Evolutionary conservation across 1,140 invertebrate genomes (phyloP), one percentile per base, ranked within the genome.

Genomic region (Panulirus ornatus): DNA sequence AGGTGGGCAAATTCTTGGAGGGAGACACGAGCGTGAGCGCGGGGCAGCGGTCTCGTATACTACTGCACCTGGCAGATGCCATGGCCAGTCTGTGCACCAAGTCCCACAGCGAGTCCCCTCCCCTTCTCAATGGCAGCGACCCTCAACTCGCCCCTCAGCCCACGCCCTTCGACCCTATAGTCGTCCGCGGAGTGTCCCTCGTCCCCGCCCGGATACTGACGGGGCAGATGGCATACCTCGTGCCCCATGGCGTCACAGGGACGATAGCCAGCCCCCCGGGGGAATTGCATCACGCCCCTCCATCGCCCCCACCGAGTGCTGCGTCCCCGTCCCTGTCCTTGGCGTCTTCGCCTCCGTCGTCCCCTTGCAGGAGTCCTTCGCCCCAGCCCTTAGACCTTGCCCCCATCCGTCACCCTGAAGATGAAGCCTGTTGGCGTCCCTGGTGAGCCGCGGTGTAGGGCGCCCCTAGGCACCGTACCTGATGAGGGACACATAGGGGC

Each of bases 111-210:
- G 40, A 73, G 5, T 27, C 30, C 5, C 58, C 79, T 8, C n/a
- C 58, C 5, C 54, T 44, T 19, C n/a, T 92, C 95, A 94, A 54
- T 94, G 95, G 19, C 96, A 97, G 63, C 6, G 79, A 82, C 1
- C 51, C 47, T 36, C 71, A 44, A 22, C 58, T 22, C 44, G 38
- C 40, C 58, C 63, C 54, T 51, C 86, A 88, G 6, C 40, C 54
- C 70, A 6, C 19, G 19, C 0, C 36, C 5, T n/a, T 51, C 47
- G 88, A 89, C 14, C 70, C 79, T 91, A 94, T 97, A 42, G 96
- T 97, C 19, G 97, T 95, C 70, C 97, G 95, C 38, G 95, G 95
- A 71, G 94, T 96, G 92, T 96, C 95, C 27, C 96, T 95, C 44
- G 94, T 96, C 0, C 88, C 88, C 30, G 76, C 88, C 36, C 79